These are phyloP conservation scores for Myripristis jacobus DNA, from an alignment of 2,797 vertebrate species.

Conservation along the genomic window DNA sequence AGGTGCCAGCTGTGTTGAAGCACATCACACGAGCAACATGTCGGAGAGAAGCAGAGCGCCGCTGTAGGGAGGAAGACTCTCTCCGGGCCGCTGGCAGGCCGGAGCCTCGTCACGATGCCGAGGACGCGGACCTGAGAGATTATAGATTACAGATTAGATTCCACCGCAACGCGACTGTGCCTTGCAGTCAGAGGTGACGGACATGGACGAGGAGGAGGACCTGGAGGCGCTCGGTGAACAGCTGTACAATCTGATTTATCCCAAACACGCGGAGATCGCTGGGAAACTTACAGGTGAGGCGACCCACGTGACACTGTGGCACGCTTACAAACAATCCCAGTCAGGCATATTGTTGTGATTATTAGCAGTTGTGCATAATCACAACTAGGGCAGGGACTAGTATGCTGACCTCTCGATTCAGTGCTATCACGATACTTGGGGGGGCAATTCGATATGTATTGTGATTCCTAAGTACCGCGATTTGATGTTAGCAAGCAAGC, in stretches of 20 bases:
- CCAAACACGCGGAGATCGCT: conserved; percentile 78
- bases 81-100: too few species aligned
- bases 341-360: not conserved
- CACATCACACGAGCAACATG: too few species aligned
- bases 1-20: too few species aligned
- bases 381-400: too few species aligned
- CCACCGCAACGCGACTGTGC: conserved; percentile 10
- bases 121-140: not conserved
- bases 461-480: too few species aligned
- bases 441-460: too few species aligned
- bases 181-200: conserved; percentile 21
- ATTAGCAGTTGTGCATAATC: not conserved
- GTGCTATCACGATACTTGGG: too few species aligned
- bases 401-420: too few species aligned
- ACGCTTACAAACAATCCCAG: too few species aligned
- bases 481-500: too few species aligned
- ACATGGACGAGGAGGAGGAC: conserved; percentile 79
- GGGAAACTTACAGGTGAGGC: conserved; percentile 85
- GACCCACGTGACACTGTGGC: not conserved
- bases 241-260: conserved; percentile 79
- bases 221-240: conserved; percentile 82
- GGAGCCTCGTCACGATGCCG: not conserved
- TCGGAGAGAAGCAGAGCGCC: rapidly evolving
- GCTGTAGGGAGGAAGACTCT: too few species aligned
- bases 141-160: too few species aligned